phyloP scores from a whole-genome alignment of 1,140 invertebrate species.

The Lamellibrachia luymesi region DNA sequence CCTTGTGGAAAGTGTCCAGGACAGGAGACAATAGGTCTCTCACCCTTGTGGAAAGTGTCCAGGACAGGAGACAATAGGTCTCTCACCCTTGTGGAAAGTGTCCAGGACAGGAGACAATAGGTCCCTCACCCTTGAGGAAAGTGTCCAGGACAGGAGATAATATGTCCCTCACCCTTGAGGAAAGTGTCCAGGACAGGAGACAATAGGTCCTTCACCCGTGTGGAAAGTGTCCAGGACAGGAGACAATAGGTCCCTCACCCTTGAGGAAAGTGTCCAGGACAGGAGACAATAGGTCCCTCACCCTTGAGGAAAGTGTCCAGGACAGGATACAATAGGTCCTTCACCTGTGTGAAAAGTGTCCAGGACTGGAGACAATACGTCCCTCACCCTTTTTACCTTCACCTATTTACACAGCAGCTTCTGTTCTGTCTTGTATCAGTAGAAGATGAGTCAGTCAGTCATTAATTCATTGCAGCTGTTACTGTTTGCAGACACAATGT shows the following conservation, averaged over 20 bases:
- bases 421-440: too few species aligned
- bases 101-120: too few species aligned
- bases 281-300: not conserved
- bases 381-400: not conserved
- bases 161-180: not conserved
- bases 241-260: not conserved
- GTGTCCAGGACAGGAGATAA: not conserved
- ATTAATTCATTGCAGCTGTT: not conserved
- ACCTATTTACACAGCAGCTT: too few species aligned
- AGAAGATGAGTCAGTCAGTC: not conserved
- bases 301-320: not conserved
- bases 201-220: too few species aligned
- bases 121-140: not conserved
- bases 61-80: too few species aligned
- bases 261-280: not conserved
- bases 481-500: not conserved
- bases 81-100: too few species aligned
- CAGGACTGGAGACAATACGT: not conserved
- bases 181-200: too few species aligned
- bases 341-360: not conserved
- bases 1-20: too few species aligned
- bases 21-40: not conserved
- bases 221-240: too few species aligned
- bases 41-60: not conserved
- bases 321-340: too few species aligned